A percentile compares a stretch with the other conserved stretches of the same genome.
These are phyloP conservation scores for Chionodraco myersi DNA, from an alignment of 2,113 vertebrate genomes.

Conservation along the genomic window DNA sequence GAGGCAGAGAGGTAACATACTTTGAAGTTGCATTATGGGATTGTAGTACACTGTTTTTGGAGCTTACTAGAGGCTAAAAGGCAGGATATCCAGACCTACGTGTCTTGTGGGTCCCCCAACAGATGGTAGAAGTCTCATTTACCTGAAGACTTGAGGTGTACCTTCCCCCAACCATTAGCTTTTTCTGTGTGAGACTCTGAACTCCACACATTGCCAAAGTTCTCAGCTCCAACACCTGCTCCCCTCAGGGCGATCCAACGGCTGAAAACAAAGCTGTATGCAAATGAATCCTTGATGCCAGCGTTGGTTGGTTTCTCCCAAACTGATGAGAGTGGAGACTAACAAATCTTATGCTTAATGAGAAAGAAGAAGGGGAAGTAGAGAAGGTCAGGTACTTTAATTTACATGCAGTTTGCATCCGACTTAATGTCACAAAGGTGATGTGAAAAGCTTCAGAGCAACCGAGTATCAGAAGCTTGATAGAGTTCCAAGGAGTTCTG, in stretches of 20 bases:
- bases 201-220: not conserved
- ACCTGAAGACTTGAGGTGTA: not conserved
- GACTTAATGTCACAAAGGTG: not conserved
- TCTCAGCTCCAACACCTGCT: slow-evolving; percentile 58
- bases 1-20: not conserved
- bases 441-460: not conserved
- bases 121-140: not conserved
- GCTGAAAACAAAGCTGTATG: slow-evolving; percentile 76
- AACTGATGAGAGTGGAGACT: slow-evolving; percentile 48
- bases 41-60: not conserved
- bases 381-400: not conserved
- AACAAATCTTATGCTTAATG: slow-evolving; percentile 4
- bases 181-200: slow-evolving; percentile 23
- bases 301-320: slow-evolving; percentile 40
- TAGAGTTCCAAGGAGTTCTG: not conserved
- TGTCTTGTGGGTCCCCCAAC: not conserved
- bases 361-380: not conserved
- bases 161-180: not conserved
- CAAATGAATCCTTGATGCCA: slow-evolving; percentile 60
- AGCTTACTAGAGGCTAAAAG: too few species aligned
- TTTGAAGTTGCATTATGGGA: slow-evolving; percentile 10
- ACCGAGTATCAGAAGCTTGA: not conserved
- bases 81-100: not conserved
- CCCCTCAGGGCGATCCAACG: slow-evolving; percentile 53
- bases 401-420: slow-evolving; percentile 67